Evolutionary conservation across 2,113 vertebrate species (phyloP), one percentile per base, ranked within the genome.

Genomic region (Labrus mixtus): DNA sequence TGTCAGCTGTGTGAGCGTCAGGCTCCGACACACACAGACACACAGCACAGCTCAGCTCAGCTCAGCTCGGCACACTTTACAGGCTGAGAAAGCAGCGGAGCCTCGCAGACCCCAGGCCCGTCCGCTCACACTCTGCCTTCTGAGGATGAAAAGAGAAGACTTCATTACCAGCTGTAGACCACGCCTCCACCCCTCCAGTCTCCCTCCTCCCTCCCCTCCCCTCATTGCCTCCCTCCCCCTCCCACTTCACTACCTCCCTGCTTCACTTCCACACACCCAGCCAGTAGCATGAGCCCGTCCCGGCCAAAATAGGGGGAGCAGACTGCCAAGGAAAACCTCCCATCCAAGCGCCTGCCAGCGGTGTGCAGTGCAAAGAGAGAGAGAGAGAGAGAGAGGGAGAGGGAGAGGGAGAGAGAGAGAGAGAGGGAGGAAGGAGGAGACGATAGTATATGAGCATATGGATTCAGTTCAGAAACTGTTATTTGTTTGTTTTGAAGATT

Each of bases 111-210:
- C 93, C 93, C 56, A 76, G 84, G 86, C 92, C 90, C 91, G 91
- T 78, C 91, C 91, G 93, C 95, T 94, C 95, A 90, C 93, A 92
- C 93, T 95, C 94, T 95, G 94, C 93, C 94, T 95, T 96, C 95
- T 95, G 96, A 91, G 95, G 94, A 96, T 95, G 94, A 96, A 96
- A 96, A 96, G 95, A 96, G 94, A 96, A 96, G 94, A 94, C 95
- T 96, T 97, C 96, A 96, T 96, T 95, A 94, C 95, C 94, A 96
- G 94, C 95, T 93, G 84, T 90, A 95, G 91, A 94, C 95, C 94
- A 95, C 94, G 95, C 94, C 92, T 90, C 84, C 93, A 73, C 85
- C 94, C 92, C 83, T 81, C 60, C 66, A 79, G 73, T 80, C 84
- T 82, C 87, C 86, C 85, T 81, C 91, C 90, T 84, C 80, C 74